phyloP scores from a whole-genome alignment of 2,113 vertebrate genomes.

The Sorex araneus region DNA sequence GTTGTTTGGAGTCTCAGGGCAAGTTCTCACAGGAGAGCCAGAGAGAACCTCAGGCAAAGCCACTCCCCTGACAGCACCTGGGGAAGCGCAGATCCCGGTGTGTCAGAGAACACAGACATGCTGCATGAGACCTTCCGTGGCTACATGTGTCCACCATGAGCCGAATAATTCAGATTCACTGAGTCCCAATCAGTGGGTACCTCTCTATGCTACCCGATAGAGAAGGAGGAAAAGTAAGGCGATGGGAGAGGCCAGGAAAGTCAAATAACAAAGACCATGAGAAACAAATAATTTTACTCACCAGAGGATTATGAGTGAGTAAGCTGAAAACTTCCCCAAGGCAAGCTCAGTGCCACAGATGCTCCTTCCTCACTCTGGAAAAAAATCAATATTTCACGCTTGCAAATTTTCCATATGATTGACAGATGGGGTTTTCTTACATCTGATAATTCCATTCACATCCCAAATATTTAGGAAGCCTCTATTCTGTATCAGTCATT shows the following conservation, averaged over 20 bases:
- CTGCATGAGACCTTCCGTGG: not conserved
- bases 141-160: not conserved
- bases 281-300: too few species aligned
- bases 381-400: too few species aligned
- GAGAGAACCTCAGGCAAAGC: not conserved
- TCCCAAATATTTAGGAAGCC: too few species aligned
- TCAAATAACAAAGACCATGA: constrained; percentile 3
- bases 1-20: not conserved
- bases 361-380: not conserved
- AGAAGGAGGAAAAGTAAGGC: not conserved
- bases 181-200: not conserved
- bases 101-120: not conserved
- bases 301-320: constrained; percentile 16
- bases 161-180: constrained; percentile 38
- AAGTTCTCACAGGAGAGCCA: constrained; percentile 4
- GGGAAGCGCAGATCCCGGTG: not conserved
- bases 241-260: constrained; percentile 15
- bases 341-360: not conserved
- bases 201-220: not conserved
- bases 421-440: too few species aligned
- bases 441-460: too few species aligned
- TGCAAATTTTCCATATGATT: too few species aligned
- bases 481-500: too few species aligned
- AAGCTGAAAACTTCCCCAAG: constrained; percentile 32
- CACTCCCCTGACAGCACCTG: not conserved